These are phyloP conservation scores for Drosophila sp. DNA, from an alignment of 1,140 invertebrate species.

Conservation along the genomic window DNA sequence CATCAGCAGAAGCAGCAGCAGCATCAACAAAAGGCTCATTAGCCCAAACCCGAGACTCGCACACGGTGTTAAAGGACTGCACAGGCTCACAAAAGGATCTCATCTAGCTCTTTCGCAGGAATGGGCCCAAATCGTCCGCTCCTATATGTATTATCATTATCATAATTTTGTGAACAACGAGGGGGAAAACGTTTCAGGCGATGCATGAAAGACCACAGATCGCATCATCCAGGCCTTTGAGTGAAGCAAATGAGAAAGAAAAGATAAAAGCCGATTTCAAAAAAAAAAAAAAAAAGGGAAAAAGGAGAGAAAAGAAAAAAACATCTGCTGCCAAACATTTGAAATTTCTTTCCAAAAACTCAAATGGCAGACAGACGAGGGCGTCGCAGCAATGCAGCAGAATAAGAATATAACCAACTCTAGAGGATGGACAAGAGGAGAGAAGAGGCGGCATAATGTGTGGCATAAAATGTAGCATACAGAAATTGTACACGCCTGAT, in stretches of 20 bases:
- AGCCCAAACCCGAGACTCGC: conserved; percentile 15
- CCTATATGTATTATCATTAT: conserved; percentile 46
- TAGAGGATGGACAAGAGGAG: conserved; percentile 15
- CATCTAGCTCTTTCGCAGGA: conserved; percentile 5
- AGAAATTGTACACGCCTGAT: conserved; percentile 65
- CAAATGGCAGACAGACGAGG: conserved; percentile 11
- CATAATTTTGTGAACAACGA: conserved; percentile 50
- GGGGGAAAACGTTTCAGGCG: conserved; percentile 21
- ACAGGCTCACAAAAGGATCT: conserved; percentile 28
- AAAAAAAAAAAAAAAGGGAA: conserved; percentile 22
- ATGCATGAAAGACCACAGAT: conserved; percentile 41
- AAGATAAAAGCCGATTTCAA: conserved; percentile 61
- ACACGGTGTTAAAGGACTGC: conserved; percentile 50
- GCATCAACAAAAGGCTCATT: conserved; percentile 40
- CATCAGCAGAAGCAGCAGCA: conserved; percentile 27
- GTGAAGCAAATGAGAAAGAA: conserved; percentile 37
- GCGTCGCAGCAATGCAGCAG: neutral
- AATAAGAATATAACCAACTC: conserved; percentile 2
- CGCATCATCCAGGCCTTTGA: conserved; percentile 47
- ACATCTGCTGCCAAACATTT: conserved; percentile 66
- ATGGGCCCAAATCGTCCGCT: conserved; percentile 18
- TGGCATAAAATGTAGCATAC: conserved; percentile 57
- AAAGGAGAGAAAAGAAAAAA: conserved; percentile 19
- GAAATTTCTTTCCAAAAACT: conserved; percentile 51
- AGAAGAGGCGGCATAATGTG: conserved; percentile 43